Percentiles rank a stretch among this genome's conserved stretches.
Evolutionary conservation across 2,113 vertebrate species (phyloP).

Genomic region (Formicarius rufipectus): DNA sequence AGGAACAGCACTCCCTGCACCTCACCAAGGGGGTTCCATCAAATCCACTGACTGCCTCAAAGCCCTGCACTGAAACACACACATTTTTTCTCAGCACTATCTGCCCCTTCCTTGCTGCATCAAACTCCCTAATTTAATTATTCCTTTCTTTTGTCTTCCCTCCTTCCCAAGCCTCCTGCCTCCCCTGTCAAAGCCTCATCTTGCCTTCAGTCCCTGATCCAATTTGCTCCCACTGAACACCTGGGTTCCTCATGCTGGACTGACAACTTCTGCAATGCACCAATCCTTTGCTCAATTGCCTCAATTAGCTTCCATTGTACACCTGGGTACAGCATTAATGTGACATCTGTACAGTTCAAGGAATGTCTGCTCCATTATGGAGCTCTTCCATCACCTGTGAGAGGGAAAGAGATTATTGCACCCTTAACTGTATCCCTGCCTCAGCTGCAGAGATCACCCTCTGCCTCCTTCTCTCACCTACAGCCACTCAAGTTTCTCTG

Average conservation of each 20-base stretch:
- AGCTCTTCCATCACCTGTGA: not conserved
- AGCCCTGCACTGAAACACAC: not conserved
- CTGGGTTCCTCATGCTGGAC: fast-evolving
- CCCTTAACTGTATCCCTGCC: not conserved
- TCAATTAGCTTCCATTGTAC: not conserved
- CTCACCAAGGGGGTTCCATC: fast-evolving
- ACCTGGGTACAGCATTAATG: not conserved
- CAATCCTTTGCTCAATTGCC: not conserved
- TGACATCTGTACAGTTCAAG: not conserved
- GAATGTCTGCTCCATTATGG: not conserved
- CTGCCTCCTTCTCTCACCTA: not conserved
- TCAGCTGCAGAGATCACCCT: not conserved
- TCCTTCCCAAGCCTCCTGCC: not conserved
- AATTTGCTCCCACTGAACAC: not conserved
- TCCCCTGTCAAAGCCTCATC: not conserved
- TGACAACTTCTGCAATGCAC: not conserved
- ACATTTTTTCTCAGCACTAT: not conserved
- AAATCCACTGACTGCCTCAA: not conserved
- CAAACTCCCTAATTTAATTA: not conserved
- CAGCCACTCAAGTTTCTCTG: not conserved
- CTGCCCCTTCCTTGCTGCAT: not conserved
- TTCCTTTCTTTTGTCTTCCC: not conserved
- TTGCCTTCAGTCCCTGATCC: not conserved
- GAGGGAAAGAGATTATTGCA: not conserved
- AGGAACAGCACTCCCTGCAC: not conserved